Conservation (phyloP, 2,113 vertebrate species). For the Chloropsis cyanopogon region DNA sequence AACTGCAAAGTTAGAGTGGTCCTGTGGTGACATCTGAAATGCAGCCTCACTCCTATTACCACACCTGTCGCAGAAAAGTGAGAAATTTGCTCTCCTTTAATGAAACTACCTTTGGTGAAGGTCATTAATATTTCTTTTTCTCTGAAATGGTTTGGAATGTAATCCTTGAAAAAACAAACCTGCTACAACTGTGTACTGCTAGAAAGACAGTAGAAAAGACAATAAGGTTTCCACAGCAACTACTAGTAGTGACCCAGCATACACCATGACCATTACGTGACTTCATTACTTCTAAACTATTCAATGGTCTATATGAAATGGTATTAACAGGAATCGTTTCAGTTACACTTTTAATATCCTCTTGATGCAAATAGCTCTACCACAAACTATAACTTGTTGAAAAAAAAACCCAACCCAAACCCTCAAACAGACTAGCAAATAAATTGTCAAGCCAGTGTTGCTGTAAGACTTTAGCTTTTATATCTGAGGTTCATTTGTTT, state of each 20-base stretch:
- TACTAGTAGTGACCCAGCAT: not conserved
- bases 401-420: not conserved
- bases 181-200: not conserved
- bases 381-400: not conserved
- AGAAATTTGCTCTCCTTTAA: not conserved
- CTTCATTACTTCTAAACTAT: not conserved
- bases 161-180: not conserved
- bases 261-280: not conserved
- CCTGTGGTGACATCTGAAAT: not conserved
- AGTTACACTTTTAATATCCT: not conserved
- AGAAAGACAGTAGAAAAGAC: not conserved
- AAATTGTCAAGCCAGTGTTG: not conserved
- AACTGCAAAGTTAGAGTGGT: not conserved
- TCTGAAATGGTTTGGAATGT: not conserved
- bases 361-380: not conserved
- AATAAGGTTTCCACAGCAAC: constrained; percentile 29
- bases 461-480: not conserved
- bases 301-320: not conserved
- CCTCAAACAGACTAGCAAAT: not conserved
- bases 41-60: not conserved
- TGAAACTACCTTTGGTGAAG: not conserved
- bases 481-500: not conserved
- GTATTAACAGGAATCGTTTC: not conserved
- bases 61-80: not conserved
- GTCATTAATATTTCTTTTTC: not conserved